Percentiles rank a stretch among this genome's conserved stretches.
Conservation (phyloP, 2,113 vertebrate species). For the Motacilla tschutschensis region DNA sequence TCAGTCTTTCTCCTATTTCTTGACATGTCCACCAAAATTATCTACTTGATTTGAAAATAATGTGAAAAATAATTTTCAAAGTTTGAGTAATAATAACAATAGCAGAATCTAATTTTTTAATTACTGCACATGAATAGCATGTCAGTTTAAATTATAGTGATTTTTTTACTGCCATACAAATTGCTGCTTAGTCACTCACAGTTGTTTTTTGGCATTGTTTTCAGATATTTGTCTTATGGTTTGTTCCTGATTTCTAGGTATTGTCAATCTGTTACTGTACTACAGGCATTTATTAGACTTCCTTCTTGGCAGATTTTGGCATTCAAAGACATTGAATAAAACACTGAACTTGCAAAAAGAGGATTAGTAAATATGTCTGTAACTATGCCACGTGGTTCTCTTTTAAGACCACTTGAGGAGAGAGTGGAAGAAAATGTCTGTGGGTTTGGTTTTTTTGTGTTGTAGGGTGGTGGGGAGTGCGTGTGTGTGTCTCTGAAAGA, state of each 20-base stretch:
- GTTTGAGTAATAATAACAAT: neutral
- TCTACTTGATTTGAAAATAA: neutral
- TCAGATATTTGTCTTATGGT: neutral
- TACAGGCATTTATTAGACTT: neutral
- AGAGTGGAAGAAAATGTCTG: neutral
- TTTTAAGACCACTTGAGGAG: neutral
- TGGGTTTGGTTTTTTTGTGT: neutral
- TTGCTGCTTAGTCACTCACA: neutral
- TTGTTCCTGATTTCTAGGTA: neutral
- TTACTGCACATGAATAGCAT: neutral
- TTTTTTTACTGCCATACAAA: neutral
- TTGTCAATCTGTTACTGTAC: neutral
- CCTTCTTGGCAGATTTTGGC: neutral
- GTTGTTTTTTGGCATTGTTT: neutral
- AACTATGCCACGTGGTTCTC: neutral
- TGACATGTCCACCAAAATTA: neutral
- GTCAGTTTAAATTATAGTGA: neutral
- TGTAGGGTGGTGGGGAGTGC: accelerated
- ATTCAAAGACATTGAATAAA: neutral
- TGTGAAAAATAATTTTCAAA: neutral
- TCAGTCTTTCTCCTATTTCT: neutral
- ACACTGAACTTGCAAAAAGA: neutral
- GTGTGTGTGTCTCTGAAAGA: neutral
- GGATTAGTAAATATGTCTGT: neutral
- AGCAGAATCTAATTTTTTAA: neutral